Evolutionary conservation across 2,113 vertebrate species (phyloP), one percentile per base, ranked within the genome.

Genomic region (Gnathochromis pfefferi): DNA sequence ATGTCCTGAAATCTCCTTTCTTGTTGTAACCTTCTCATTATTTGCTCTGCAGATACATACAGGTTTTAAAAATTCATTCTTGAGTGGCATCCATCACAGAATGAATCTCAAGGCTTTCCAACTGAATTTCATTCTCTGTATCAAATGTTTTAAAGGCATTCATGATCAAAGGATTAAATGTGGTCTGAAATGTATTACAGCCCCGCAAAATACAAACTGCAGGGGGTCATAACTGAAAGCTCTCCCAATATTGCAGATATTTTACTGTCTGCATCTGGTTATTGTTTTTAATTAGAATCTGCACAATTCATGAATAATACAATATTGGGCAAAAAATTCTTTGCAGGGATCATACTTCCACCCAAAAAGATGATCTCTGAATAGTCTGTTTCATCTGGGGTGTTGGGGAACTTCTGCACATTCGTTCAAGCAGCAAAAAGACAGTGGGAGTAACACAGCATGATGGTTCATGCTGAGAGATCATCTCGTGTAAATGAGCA

Each of bases 401-500:
- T 42, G n/a, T 81, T 60, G n/a, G 55, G 83, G 89, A 86, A 42
- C 19, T 38, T 82, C 26, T 84, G 80, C 51, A 38, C 58, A 83
- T 53, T 42, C 26, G 60, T 81, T 31, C 54, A 53, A 68, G 75
- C 55, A 49, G 51, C 38, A 80, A 82, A 78, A 57, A 63, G 33
- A 75, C 63, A 54, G 45, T 26, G 49, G 42, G 35, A 87, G 68
- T 23, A 83, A 54, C 79, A 28, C 79, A 81, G 82, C 73, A 7
- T 35, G 82, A 68, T 42, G 80, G 70, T 45, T 90, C 85, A 80
- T 4, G 75, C 92, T 84, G 81, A 51, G 47, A 80, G 21, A 89
- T 80, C 80, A 81, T 85, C 79, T 38, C 16, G n/a, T 55, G 54
- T 60, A 83, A 91, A 81, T 83, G 86, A 80, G 83, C 87, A 87